Evolutionary conservation across 2,888 invertebrate genomes (phyloP).

Genomic region (Tyria jacobaeae): DNA sequence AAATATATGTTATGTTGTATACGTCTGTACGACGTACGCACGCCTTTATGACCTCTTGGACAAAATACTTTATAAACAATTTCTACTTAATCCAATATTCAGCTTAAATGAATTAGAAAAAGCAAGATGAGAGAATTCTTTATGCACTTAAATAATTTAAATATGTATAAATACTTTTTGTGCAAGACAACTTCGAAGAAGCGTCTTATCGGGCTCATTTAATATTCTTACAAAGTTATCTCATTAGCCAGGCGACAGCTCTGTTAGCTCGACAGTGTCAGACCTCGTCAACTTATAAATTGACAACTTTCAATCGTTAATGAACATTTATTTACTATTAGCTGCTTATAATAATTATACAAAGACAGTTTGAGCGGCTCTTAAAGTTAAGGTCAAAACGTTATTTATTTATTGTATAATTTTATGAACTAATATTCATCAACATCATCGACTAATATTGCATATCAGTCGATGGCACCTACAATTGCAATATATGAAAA

Average conservation of each 20-base stretch:
- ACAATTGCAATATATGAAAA: too few relatives aligned
- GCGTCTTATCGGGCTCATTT: slow-evolving; percentile 43
- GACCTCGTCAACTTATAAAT: slow-evolving; percentile 29
- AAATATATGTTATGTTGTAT: too few relatives aligned
- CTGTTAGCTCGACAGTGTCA: slow-evolving; percentile 19
- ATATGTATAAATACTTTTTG: slow-evolving; percentile 23
- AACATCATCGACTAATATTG: too few relatives aligned
- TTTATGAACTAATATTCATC: too few relatives aligned
- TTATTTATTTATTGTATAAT: background rate
- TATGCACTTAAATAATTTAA: slow-evolving; percentile 6
- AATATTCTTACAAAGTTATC: slow-evolving; percentile 59
- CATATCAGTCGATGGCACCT: too few relatives aligned
- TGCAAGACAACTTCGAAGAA: slow-evolving; percentile 33
- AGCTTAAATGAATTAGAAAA: background rate
- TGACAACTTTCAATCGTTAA: slow-evolving; percentile 26
- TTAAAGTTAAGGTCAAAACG: background rate
- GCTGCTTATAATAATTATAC: slow-evolving; percentile 1
- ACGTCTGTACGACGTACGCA: too few relatives aligned
- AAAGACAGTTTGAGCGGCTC: background rate
- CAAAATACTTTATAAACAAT: background rate
- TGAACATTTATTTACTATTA: slow-evolving; percentile 12
- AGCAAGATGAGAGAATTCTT: slow-evolving; percentile 2
- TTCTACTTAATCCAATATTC: background rate
- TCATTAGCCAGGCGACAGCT: slow-evolving; percentile 46
- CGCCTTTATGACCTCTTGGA: too few relatives aligned